Evolutionary conservation across 1,140 invertebrate species (phyloP).

Genomic region (Listronotus oregonensis): DNA sequence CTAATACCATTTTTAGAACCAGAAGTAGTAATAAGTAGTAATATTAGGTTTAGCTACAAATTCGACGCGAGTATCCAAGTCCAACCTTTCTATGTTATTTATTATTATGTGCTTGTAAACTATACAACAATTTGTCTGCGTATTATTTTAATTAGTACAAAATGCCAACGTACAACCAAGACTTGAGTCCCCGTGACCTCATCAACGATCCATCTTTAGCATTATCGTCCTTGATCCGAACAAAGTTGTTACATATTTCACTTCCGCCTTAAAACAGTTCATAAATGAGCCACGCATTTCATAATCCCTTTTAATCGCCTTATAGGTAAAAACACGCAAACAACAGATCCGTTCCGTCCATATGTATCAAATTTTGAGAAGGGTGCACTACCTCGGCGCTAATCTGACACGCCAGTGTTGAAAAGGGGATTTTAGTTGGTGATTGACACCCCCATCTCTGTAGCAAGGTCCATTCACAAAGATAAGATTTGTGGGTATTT

Average conservation of each 20-base stretch:
- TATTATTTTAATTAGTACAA: not conserved
- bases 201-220: not conserved
- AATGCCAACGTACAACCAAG: not conserved
- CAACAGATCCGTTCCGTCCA: slow-evolving; percentile 26
- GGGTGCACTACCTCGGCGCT: slow-evolving; percentile 19
- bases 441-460: slow-evolving; percentile 33
- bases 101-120: no score
- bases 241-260: no score
- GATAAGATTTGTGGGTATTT: slow-evolving; percentile 26
- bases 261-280: not conserved
- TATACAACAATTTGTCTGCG: no score
- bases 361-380: slow-evolving; percentile 28
- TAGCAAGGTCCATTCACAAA: slow-evolving; percentile 23
- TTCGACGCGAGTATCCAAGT: no score
- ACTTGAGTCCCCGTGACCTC: not conserved
- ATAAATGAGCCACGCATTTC: slow-evolving; percentile 9
- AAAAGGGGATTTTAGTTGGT: slow-evolving; percentile 29
- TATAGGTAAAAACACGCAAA: slow-evolving; percentile 30
- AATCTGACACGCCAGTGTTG: slow-evolving; percentile 31
- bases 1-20: no score
- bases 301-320: slow-evolving; percentile 23
- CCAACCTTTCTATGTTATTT: no score
- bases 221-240: not conserved
- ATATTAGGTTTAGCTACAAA: no score
- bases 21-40: no score